These are phyloP conservation scores for Camelus dromedarius DNA, from an alignment of 2,113 vertebrate species.

Conservation along the genomic window DNA sequence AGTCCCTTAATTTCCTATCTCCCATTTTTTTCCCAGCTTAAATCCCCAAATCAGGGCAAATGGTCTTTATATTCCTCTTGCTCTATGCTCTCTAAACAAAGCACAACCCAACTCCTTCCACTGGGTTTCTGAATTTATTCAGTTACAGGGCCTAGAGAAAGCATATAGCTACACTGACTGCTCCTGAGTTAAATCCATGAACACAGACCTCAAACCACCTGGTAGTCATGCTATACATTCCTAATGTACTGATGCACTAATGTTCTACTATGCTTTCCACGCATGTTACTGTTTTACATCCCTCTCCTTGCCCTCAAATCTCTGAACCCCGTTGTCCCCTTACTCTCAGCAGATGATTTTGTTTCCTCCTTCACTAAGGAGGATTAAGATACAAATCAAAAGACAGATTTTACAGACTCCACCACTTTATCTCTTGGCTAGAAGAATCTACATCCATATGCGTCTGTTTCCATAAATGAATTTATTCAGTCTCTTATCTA, in stretches of 20 bases:
- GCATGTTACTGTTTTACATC: background rate
- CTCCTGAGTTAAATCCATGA: background rate
- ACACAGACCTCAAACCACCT: background rate
- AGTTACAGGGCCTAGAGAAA: background rate
- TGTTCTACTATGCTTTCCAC: background rate
- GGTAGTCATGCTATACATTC: background rate
- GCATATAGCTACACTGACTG: background rate
- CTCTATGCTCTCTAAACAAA: background rate
- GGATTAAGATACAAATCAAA: background rate
- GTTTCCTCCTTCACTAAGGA: background rate
- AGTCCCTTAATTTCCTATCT: background rate
- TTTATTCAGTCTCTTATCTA: background rate
- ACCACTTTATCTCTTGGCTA: background rate
- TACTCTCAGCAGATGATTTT: background rate
- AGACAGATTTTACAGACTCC: background rate
- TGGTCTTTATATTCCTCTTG: background rate
- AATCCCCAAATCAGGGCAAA: background rate
- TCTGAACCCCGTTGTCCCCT: background rate
- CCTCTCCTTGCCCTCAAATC: background rate
- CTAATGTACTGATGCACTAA: background rate
- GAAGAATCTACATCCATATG: background rate
- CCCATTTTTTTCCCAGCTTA: background rate
- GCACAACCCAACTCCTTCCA: background rate
- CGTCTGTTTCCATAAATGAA: background rate
- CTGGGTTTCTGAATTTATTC: background rate